Evolutionary conservation across 2,888 invertebrate species (phyloP).

Genomic region (Serrognathus titanus): DNA sequence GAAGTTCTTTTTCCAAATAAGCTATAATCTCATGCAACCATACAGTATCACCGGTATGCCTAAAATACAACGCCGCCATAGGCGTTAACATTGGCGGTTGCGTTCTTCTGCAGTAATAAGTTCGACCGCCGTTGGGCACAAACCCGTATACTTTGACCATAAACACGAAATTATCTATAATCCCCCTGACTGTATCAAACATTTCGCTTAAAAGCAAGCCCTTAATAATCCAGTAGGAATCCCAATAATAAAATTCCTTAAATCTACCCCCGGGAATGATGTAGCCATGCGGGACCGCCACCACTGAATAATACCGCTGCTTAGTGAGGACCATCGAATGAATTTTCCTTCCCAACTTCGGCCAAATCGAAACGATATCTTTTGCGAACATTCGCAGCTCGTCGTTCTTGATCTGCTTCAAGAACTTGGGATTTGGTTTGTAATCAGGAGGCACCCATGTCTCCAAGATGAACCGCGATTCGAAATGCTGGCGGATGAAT

Average conservation of each 20-base stretch:
- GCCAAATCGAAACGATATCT: constrained; percentile 61
- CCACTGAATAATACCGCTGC: constrained; percentile 43
- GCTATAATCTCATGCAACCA: constrained; percentile 60
- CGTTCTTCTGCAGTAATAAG: constrained; percentile 71
- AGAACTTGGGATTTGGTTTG: constrained; percentile 57
- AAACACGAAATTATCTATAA: constrained; percentile 67
- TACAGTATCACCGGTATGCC: constrained; percentile 58
- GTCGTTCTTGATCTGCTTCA: constrained; percentile 56
- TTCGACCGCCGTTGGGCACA: constrained; percentile 78
- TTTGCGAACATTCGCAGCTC: constrained; percentile 52
- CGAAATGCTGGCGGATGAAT: constrained; percentile 59
- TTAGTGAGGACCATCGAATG: constrained; percentile 54
- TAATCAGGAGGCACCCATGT: constrained; percentile 60
- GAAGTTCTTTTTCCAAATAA: constrained; percentile 60
- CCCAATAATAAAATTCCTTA: constrained; percentile 81
- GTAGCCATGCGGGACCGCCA: constrained; percentile 55
- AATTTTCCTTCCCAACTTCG: constrained; percentile 59
- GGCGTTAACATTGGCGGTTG: constrained; percentile 69
- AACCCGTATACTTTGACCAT: constrained; percentile 65
- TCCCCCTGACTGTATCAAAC: constrained; percentile 62
- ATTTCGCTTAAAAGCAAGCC: constrained; percentile 76
- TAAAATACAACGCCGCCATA: constrained; percentile 69
- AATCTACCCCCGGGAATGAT: constrained; percentile 71
- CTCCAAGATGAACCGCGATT: constrained; percentile 56
- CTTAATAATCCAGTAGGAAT: constrained; percentile 82